Evolutionary conservation across 2,888 invertebrate species (phyloP), one percentile per base, ranked within the genome.

Genomic region (Noctua fimbriata): DNA sequence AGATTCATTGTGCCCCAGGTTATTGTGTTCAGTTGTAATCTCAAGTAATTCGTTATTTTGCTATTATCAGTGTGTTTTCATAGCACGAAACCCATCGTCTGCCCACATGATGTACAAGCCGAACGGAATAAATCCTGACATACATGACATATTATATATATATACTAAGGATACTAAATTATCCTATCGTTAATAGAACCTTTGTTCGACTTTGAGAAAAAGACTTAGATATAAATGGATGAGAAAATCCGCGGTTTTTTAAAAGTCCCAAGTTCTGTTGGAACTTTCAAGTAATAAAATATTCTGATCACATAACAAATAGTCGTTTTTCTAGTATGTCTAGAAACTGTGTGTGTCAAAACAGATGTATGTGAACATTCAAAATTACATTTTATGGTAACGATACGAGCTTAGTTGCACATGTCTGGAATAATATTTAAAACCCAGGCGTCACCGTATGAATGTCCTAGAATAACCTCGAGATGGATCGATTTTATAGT

Each of bases 311-410:
- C 65, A 63, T 36, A 60, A 32, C 24, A 63, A 66, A 58, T 7
- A 36, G 5, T 63, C 2, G 16, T 58, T 55, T 72, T 76, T 77
- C 55, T 69, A 73, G 76, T 60, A 69, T 58, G 65, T 78, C 73
- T 79, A 79, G 84, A 87, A 74, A 74, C 78, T 47, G 21, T 69
- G n/a, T 69, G 63, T 76, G 74, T 79, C 74, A 71, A 52, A 88
- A 76, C 75, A 78, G 80, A 88, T 82, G 82, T 79, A 79, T 74
- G 60, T 60, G 47, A 66, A 70, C 71, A 41, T 75, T 80, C 52
- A 78, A 80, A 80, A 86, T 78, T 72, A 81, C 41, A 76, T 76
- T 80, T 82, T 83, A 88, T 85, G 76, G 63, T 78, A 85, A 87
- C 76, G 49, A 36, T 65, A 74, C 69, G 41, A 52, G 66, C 55